Base-by-base conservation (phyloP, 2,797 vertebrate species). In the Parotocinclus haroldoi region DNA sequence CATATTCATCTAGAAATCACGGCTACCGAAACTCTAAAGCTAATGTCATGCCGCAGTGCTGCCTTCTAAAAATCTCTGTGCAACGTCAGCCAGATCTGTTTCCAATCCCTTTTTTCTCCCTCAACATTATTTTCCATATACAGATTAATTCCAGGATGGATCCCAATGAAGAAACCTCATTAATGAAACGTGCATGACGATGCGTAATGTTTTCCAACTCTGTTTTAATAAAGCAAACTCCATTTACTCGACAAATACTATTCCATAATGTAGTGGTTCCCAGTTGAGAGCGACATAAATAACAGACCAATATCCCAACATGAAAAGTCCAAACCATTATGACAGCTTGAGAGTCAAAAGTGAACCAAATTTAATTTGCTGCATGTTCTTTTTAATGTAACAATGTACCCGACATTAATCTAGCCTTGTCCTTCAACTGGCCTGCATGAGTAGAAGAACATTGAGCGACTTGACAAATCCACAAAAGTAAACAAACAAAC, bases 11-110 rank as follows among this genome's bases (percentile, higher is more conserved):
- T 27, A 27, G 27, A 27, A 2, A 27, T 27, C 5, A 5, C 76
- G 81, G 82, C 87, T 84, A 81, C 80, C 87, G 83, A 83, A 82
- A 81, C 55, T 74, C 10, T 51, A 70, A 67, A 58, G 50, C 69
- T 50, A 54, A 14, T 52, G 46, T 17, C 59, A 17, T 59, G 16
- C 49, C 9, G 61, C 39, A 19, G 16, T 36, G 59, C 49, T 36
- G 40, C 50, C 13, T 27, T 27, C 27, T 27, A 5, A 27, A 27
- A 27, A 27, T 27, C 27, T 27, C 27, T 27, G 27, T 27, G 27
- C 27, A 27, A 27, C 27, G 27, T 27, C 27, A 27, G 27, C 27
- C 27, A 27, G 2, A 27, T 27, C 40, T 42, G 40, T 65, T 57
- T 66, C 44, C 82, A 83, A 72, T 54, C 82, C 79, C 70, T 76